Conservation (phyloP, 2,888 invertebrate genomes). For the Nomada goodeniana region DNA sequence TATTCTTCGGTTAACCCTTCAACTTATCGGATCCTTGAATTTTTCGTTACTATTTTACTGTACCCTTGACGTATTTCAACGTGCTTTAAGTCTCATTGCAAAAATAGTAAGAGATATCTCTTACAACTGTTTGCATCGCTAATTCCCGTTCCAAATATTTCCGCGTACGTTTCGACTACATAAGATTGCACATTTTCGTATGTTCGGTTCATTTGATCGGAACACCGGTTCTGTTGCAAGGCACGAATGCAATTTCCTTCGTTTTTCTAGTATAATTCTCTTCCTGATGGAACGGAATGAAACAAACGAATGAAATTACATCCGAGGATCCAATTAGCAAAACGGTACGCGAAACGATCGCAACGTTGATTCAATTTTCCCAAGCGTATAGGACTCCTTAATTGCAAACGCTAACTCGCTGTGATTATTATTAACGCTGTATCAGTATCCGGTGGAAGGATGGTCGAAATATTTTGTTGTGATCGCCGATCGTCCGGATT, state of each 20-base stretch:
- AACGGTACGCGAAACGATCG: slow-evolving; percentile 32
- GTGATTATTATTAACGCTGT: slow-evolving; percentile 8
- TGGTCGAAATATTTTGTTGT: not conserved
- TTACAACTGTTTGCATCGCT: no score
- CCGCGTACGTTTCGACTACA: no score
- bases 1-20: no score
- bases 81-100: no score
- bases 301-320: slow-evolving; percentile 26
- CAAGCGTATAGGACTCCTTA: slow-evolving; percentile 7
- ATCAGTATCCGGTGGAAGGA: not conserved
- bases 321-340: slow-evolving; percentile 23
- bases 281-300: not conserved
- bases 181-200: not conserved
- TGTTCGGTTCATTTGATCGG: not conserved
- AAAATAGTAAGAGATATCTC: no score
- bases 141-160: no score
- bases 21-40: no score
- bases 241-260: not conserved
- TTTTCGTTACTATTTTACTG: no score
- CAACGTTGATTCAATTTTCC: slow-evolving; percentile 28
- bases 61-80: no score
- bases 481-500: not conserved
- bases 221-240: not conserved
- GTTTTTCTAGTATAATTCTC: slow-evolving; percentile 6
- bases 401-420: not conserved